Base-by-base conservation (phyloP, 1,140 invertebrate species). In the Cheumatopsyche charites region DNA sequence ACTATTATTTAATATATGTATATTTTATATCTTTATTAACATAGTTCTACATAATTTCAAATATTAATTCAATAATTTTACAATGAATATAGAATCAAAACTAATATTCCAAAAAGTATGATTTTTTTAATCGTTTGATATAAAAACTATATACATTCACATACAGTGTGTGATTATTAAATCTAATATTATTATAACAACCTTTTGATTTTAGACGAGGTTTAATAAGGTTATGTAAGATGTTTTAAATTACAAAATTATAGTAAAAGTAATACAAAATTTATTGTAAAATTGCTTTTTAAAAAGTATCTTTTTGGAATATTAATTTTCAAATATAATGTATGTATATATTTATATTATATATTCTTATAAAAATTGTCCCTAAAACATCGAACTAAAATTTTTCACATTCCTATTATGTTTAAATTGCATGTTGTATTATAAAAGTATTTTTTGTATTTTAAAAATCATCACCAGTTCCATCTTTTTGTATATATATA, bases 1-100 rank as follows among this genome's bases (percentile, higher is more conserved):
- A n/a, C n/a, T n/a, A n/a, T n/a, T n/a, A n/a, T n/a, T 63, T 63
- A 63, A 63, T 63, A 63, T 63, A 63, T 23, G 55, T 58, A 23
- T 58, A 58, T 58, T 58, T 58, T 25, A 26, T 58, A 42, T 63
- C 42, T 65, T 47, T 66, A 66, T 66, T n/a, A n/a, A n/a, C n/a
- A n/a, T n/a, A n/a, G 63, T 47, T 66, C 63, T 66, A 66, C 63
- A 66, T 45, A 66, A 47, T 45, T 66, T 66, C 23, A 66, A 66
- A 66, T 66, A 47, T 66, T 66, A 66, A 21, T 66, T 66, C 23
- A 66, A 43, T 45, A 47, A 47, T 47, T 45, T 66, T 45, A 66
- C 63, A 66, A 15, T 58, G 55, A 58, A 58, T 19, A 58, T 21
- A 26, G 19, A 21, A 19, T 13, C 12, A 25, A 58, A 58, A 58